Percentiles rank a stretch among this genome's conserved stretches.
Conservation (phyloP, 2,888 invertebrate species). For the Scaptomyza flava region DNA sequence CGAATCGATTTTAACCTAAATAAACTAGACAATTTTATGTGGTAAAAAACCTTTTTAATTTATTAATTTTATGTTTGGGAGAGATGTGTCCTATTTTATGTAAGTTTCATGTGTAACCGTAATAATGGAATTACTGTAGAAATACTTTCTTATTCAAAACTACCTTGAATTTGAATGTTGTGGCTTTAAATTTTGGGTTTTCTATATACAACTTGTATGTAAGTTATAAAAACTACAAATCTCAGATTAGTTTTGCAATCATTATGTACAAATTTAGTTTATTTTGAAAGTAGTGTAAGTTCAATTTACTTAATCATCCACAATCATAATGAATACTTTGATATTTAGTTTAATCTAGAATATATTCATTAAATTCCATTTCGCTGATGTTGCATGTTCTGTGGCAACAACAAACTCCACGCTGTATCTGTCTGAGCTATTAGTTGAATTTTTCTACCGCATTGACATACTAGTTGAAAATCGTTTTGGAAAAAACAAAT, state of each 20-base stretch:
- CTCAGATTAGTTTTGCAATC: too few relatives aligned
- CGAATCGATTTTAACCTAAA: background rate
- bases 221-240: too few relatives aligned
- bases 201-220: background rate
- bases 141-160: background rate
- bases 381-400: slow-evolving; percentile 37
- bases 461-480: slow-evolving; percentile 21
- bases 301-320: too few relatives aligned
- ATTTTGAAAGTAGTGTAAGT: too few relatives aligned
- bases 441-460: slow-evolving; percentile 12
- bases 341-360: background rate
- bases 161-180: background rate
- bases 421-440: background rate
- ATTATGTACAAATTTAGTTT: too few relatives aligned
- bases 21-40: too few relatives aligned
- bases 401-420: slow-evolving; percentile 35
- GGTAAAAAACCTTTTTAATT: too few relatives aligned
- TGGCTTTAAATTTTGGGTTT: background rate
- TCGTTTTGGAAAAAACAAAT: slow-evolving; percentile 31
- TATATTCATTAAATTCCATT: slow-evolving; percentile 9
- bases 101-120: background rate
- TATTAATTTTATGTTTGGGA: background rate
- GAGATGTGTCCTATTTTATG: background rate
- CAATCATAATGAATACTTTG: background rate
- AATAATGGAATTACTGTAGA: background rate